phyloP scores from a whole-genome alignment of 2,888 invertebrate genomes.

The Drosophila picticornis region DNA sequence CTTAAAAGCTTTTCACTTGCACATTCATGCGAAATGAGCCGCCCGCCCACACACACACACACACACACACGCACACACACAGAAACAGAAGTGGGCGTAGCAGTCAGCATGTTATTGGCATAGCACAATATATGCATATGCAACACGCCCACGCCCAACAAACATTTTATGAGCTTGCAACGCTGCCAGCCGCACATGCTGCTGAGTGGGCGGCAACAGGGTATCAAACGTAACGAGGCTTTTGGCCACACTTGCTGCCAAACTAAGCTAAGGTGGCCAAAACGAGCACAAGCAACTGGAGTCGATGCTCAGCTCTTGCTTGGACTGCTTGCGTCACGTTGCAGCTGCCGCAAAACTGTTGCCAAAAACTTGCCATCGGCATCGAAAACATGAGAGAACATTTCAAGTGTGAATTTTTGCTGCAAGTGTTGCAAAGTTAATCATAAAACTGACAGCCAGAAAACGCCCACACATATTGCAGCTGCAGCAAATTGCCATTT shows the following conservation, averaged over 20 bases:
- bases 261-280: conserved; percentile 35
- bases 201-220: conserved; percentile 20
- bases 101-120: conserved; percentile 15
- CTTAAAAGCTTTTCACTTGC: conserved; percentile 56
- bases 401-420: conserved; percentile 52
- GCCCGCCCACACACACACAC: conserved; percentile 1
- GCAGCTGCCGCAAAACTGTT: conserved; percentile 26
- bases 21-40: conserved; percentile 37
- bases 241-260: conserved; percentile 51
- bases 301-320: background rate
- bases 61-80: background rate
- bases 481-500: conserved; percentile 33
- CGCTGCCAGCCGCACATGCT: conserved; percentile 12
- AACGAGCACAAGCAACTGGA: conserved; percentile 20
- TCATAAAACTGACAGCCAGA: conserved; percentile 52
- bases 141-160: conserved; percentile 8
- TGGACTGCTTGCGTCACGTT: background rate
- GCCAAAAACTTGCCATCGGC: conserved; percentile 14
- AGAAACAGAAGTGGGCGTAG: conserved; percentile 15
- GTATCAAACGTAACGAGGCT: conserved; percentile 55
- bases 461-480: conserved; percentile 29
- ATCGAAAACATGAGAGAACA: conserved; percentile 21
- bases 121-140: conserved; percentile 26
- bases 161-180: conserved; percentile 22
- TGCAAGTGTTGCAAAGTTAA: conserved; percentile 48